Base-by-base conservation (phyloP, 2,888 invertebrate species). In the Plemyria rubiginata region DNA sequence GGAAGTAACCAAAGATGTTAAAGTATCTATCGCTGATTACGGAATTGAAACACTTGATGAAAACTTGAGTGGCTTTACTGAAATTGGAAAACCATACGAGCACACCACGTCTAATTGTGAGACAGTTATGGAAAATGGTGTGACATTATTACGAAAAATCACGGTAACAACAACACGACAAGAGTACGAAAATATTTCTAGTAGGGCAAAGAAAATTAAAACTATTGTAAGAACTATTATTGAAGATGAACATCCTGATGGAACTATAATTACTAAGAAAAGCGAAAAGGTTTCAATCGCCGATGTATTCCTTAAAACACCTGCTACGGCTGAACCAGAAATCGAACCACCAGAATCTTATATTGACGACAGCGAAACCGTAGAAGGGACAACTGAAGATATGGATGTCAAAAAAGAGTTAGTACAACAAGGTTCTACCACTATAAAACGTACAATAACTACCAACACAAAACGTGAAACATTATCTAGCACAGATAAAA, bases 401-500 rank as follows among this genome's bases (percentile, higher is more conserved):
- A 84, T 80, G 1, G 92, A 92, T 74, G 76, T 90, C 6, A 87
- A 86, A 68, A 83, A 85, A 65, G 91, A 92, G 82, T 66, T 81
- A 8, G 67, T 92, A 41, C 76, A 85, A 59, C 82, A 87, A 65
- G 90, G 84, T n/a, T 73, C 81, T 40, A 60, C 81, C 13, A 80
- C 76, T 43, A 86, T 93, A 2, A 88, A 88, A 63, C 87, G 92
- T 38, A 88, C 84, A 65, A 85, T 92, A 3, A 92, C 90, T 16
- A 93, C 90, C 22, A 89, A 87, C 75, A 93, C 93, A 8, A 93
- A 85, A 70, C 84, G 86, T 16, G 93, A 93, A 75, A 91, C 89
- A 15, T 80, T 93, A 67, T 84, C 92, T 54, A 94, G 94, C 63
- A 82, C 84, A 54, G 93, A 94, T 68, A 81, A 82, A 65, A 88